Percentiles rank a stretch among this genome's conserved stretches.
These are phyloP conservation scores for Poecilia picta DNA, from an alignment of 2,797 vertebrate genomes.

Conservation along the genomic window DNA sequence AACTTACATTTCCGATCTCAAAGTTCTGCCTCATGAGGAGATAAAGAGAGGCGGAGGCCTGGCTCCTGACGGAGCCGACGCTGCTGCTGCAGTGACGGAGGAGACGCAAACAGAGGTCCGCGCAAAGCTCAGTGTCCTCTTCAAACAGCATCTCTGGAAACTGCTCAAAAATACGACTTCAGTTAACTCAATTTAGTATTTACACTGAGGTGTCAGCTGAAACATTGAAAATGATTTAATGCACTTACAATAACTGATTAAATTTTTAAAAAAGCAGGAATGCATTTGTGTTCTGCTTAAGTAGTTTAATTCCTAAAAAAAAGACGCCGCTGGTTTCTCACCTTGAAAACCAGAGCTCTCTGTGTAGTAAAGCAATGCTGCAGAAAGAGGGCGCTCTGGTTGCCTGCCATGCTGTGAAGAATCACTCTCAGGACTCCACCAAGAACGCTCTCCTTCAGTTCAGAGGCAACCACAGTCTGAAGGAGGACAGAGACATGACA, in stretches of 20 bases:
- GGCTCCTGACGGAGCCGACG: slow-evolving; percentile 83
- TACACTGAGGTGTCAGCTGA: neutral
- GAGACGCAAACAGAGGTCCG: slow-evolving; percentile 90
- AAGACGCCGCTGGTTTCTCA: slow-evolving; percentile 10
- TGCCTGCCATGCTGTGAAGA: slow-evolving; percentile 89
- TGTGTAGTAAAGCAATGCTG: slow-evolving; percentile 93
- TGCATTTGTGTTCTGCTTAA: neutral
- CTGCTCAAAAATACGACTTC: slow-evolving; percentile 62
- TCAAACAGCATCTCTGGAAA: slow-evolving; percentile 95
- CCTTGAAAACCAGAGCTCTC: slow-evolving; percentile 90
- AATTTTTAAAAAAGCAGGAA: neutral
- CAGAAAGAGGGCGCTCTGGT: slow-evolving; percentile 91
- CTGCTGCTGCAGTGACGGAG: slow-evolving; percentile 92
- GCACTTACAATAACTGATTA: neutral
- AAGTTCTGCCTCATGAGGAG: slow-evolving; percentile 96
- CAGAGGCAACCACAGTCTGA: slow-evolving; percentile 84
- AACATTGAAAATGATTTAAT: neutral
- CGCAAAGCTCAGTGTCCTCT: slow-evolving; percentile 93
- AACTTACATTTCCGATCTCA: slow-evolving; percentile 90
- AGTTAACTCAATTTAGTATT: neutral
- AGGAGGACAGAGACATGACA: slow-evolving; percentile 26
- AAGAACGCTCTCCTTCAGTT: slow-evolving; percentile 90
- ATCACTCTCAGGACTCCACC: slow-evolving; percentile 89
- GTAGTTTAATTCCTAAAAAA: neutral
- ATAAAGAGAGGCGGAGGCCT: slow-evolving; percentile 93